Conservation (phyloP, 2,888 invertebrate species). For the Stenolophus ochropezus region DNA sequence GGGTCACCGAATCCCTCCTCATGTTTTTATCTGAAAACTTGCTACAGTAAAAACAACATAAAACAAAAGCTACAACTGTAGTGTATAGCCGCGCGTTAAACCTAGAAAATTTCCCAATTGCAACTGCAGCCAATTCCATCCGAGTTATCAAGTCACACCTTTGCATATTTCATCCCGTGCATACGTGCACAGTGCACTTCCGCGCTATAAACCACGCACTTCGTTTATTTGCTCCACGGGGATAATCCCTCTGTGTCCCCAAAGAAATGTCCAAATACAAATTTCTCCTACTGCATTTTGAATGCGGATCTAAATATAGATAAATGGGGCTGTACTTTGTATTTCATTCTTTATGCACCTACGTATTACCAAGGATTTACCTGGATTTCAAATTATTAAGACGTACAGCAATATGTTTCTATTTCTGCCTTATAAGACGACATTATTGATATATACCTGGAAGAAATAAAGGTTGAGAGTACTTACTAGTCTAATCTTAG, state of each 20-base stretch:
- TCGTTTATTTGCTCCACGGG: constrained; percentile 27
- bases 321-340: too few species aligned
- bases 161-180: constrained; percentile 16
- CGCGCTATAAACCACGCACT: constrained; percentile 1
- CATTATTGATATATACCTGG: too few species aligned
- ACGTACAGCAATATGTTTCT: too few species aligned
- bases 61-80: background rate
- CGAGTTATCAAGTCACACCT: constrained; percentile 36
- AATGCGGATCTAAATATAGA: too few species aligned
- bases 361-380: too few species aligned
- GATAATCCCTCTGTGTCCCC: constrained; percentile 3
- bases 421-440: too few species aligned
- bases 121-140: background rate
- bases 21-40: background rate
- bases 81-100: background rate
- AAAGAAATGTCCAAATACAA: background rate
- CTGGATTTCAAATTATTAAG: too few species aligned
- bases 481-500: too few species aligned
- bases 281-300: too few species aligned
- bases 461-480: too few species aligned
- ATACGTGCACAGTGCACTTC: background rate
- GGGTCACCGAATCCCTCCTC: background rate
- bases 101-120: constrained; percentile 22
- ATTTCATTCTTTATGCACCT: too few species aligned
- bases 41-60: background rate